Percentiles rank a stretch among this genome's conserved stretches.
These are phyloP conservation scores for Phoxinus phoxinus DNA, from an alignment of 2,113 vertebrate species.

Conservation along the genomic window DNA sequence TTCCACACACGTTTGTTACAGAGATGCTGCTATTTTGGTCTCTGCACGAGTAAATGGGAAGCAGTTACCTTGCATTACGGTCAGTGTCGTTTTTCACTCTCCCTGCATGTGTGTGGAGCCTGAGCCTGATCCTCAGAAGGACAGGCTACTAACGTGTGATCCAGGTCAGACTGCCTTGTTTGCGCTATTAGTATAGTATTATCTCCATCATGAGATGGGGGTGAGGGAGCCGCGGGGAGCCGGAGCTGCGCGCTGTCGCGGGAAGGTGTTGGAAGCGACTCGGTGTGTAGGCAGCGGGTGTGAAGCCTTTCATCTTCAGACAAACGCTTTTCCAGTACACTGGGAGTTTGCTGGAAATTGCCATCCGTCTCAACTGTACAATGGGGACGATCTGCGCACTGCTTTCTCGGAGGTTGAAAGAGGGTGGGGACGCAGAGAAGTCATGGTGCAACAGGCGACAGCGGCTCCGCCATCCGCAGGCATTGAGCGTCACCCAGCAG, in stretches of 20 bases:
- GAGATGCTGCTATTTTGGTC: conserved; percentile 81
- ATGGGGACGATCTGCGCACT: conserved; percentile 43
- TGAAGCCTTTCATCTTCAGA: conserved; percentile 81
- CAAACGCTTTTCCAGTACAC: conserved; percentile 75
- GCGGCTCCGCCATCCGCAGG: conserved; percentile 56
- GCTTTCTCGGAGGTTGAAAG: conserved; percentile 44
- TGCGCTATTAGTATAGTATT: conserved; percentile 42
- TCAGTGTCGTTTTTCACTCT: conserved; percentile 76
- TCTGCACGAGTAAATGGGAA: conserved; percentile 75
- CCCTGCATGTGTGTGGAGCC: conserved; percentile 57
- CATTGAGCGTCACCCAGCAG: conserved; percentile 48
- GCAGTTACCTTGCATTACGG: conserved; percentile 80
- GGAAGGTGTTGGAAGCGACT: conserved; percentile 77
- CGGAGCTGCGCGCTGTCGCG: conserved; percentile 69
- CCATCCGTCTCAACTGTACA: conserved; percentile 62
- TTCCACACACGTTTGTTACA: conserved; percentile 69
- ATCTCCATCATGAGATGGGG: conserved; percentile 34
- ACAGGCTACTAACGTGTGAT: conserved; percentile 16
- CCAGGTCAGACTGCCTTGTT: conserved; percentile 36
- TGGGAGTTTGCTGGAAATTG: conserved; percentile 61
- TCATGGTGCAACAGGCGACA: conserved; percentile 74
- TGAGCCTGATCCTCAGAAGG: conserved; percentile 13
- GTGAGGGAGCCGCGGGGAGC: conserved; percentile 34
- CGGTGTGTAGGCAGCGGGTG: conserved; percentile 78
- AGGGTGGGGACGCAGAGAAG: conserved; percentile 64